A percentile compares a stretch with the other conserved stretches of the same genome.
phyloP scores from a whole-genome alignment of 2,888 invertebrate species.

The Phortica magna region DNA sequence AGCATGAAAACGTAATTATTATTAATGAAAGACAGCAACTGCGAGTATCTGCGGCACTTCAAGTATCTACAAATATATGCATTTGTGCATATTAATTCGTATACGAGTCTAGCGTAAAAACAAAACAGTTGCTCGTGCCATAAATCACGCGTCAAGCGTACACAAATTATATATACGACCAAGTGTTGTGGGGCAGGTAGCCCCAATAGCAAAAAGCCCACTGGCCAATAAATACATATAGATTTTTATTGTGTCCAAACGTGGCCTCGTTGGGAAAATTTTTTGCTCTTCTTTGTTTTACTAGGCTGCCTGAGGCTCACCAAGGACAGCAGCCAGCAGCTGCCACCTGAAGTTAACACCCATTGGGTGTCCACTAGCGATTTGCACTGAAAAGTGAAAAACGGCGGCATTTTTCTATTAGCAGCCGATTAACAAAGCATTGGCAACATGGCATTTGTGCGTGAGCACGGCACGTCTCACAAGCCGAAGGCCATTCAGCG shows the following conservation, averaged over 20 bases:
- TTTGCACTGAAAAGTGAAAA: not conserved
- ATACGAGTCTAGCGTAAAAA: too few species aligned
- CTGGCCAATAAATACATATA: too few species aligned
- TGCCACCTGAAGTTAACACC: not conserved
- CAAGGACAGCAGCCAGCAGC: not conserved
- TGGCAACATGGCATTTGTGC: too few species aligned
- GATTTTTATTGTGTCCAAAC: not conserved
- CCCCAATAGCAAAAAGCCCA: not conserved
- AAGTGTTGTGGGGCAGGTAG: not conserved
- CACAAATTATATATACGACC: not conserved
- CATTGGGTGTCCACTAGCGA: not conserved
- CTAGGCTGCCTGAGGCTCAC: not conserved
- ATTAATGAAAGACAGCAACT: constrained; percentile 1
- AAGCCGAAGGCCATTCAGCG: too few species aligned
- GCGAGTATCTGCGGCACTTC: too few species aligned
- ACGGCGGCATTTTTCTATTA: not conserved
- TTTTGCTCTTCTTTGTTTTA: not conserved
- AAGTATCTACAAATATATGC: too few species aligned
- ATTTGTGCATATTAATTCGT: too few species aligned
- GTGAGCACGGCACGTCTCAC: not conserved
- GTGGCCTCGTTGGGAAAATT: not conserved
- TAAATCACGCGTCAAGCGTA: too few species aligned
- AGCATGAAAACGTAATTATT: constrained; percentile 10
- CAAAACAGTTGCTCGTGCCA: too few species aligned
- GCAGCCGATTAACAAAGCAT: not conserved